A percentile compares a stretch with the other conserved stretches of the same genome.
Evolutionary conservation across 2,113 vertebrate species (phyloP).

Genomic region (Mastomys natalensis): DNA sequence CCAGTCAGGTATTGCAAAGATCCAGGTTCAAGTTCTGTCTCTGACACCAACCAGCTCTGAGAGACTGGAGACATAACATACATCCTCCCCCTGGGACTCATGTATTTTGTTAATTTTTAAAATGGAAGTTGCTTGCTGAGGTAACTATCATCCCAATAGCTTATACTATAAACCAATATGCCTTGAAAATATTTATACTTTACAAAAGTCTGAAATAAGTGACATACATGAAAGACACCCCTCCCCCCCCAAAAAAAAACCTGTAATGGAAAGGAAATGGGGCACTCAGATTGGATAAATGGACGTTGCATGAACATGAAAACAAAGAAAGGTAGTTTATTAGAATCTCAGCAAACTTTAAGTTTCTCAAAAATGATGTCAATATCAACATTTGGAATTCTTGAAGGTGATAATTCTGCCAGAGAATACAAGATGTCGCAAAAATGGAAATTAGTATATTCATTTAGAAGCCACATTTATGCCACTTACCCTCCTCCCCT

Average conservation of each 20-base stretch:
- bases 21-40: background rate
- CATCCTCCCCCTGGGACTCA: background rate
- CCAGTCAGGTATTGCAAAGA: background rate
- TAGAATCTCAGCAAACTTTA: constrained; percentile 12
- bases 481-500: background rate
- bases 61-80: background rate
- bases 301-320: background rate
- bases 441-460: background rate
- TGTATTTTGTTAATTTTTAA: background rate
- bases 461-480: background rate
- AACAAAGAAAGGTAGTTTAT: background rate
- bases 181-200: background rate
- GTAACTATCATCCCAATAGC: background rate
- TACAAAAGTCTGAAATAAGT: background rate
- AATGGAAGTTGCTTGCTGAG: background rate
- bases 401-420: background rate
- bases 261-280: background rate
- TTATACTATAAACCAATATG: background rate
- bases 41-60: background rate
- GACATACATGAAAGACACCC: background rate
- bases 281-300: background rate
- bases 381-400: background rate
- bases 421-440: background rate
- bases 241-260: background rate
- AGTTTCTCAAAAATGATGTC: constrained; percentile 4